Conservation (phyloP, 2,113 vertebrate species). For the Sciurus niger region DNA sequence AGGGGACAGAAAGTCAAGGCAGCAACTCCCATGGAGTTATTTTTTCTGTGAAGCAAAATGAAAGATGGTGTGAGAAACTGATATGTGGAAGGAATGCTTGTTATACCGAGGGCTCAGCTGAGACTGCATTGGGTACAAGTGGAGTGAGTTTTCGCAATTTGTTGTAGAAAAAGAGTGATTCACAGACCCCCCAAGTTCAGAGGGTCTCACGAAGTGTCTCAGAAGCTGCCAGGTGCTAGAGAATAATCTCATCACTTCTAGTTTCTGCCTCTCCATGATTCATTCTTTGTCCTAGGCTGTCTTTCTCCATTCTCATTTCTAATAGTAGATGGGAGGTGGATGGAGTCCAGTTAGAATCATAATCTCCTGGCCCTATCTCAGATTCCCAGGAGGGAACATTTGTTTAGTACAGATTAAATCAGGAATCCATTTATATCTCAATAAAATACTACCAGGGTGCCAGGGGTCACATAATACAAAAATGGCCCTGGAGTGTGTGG, state of each 20-base stretch:
- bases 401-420: background rate
- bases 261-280: background rate
- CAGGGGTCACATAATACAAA: background rate
- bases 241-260: background rate
- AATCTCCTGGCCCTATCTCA: background rate
- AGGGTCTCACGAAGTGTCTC: background rate
- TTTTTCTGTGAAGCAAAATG: conserved; percentile 18
- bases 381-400: background rate
- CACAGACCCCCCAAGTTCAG: background rate
- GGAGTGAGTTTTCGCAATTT: background rate
- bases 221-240: background rate
- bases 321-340: background rate
- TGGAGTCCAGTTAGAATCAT: background rate
- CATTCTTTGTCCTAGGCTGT: background rate
- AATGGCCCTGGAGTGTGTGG: background rate
- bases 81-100: background rate
- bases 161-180: conserved; percentile 21
- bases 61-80: background rate
- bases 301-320: conserved; percentile 38
- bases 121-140: background rate
- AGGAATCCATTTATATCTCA: conserved; percentile 37
- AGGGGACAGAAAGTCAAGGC: background rate
- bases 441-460: background rate
- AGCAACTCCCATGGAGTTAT: background rate
- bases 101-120: background rate